Percentiles rank a stretch among this genome's conserved stretches.
phyloP scores from a whole-genome alignment of 2,888 invertebrate species.

The Eupsilia transversa region DNA sequence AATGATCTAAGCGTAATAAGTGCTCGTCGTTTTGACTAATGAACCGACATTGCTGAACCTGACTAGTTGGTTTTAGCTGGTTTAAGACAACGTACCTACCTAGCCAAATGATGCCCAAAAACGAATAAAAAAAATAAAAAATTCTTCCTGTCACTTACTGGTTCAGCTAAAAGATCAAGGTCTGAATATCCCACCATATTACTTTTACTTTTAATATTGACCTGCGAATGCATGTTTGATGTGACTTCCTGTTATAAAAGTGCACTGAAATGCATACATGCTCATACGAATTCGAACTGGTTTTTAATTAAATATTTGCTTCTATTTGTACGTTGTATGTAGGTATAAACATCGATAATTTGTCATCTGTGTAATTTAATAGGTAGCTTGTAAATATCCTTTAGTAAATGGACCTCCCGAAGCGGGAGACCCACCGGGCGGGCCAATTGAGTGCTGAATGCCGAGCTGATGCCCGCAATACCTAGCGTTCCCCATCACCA shows the following conservation, averaged over 20 bases:
- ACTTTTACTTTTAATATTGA: slow-evolving; percentile 32
- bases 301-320: slow-evolving; percentile 3
- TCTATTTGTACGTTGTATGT: not conserved
- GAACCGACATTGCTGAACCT: not conserved
- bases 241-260: slow-evolving; percentile 35
- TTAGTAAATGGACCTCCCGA: not conserved
- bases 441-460: not conserved
- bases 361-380: not conserved
- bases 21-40: not conserved
- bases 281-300: not conserved
- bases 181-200: not conserved
- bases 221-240: not conserved
- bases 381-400: not conserved
- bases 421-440: no score
- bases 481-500: no score
- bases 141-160: slow-evolving; percentile 7
- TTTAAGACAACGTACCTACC: not conserved
- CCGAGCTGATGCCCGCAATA: no score
- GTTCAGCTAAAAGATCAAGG: slow-evolving; percentile 52
- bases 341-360: not conserved
- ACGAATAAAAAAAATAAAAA: not conserved
- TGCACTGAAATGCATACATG: not conserved
- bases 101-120: not conserved
- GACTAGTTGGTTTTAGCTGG: not conserved
- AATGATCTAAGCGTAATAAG: no score